These are phyloP conservation scores for Timema cristinae DNA, from an alignment of 2,888 invertebrate genomes.

Conservation along the genomic window DNA sequence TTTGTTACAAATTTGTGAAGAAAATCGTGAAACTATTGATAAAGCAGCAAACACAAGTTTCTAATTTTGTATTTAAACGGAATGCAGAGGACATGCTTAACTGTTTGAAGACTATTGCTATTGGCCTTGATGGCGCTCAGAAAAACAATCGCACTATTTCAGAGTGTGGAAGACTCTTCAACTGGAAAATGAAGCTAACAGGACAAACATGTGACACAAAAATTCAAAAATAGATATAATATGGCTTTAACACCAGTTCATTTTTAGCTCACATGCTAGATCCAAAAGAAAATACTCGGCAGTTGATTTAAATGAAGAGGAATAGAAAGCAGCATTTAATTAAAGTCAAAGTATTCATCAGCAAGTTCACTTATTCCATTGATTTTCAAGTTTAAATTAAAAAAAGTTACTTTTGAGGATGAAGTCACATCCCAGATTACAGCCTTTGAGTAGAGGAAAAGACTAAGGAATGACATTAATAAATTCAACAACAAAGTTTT, in stretches of 20 bases:
- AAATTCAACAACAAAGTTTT: too few relatives aligned
- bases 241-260: background rate
- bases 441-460: too few relatives aligned
- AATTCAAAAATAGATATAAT: background rate
- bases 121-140: background rate
- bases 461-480: too few relatives aligned
- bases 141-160: background rate
- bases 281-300: background rate
- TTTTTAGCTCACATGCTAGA: background rate
- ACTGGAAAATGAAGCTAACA: background rate
- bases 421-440: too few relatives aligned
- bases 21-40: background rate
- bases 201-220: background rate
- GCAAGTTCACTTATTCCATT: too few relatives aligned
- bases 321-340: background rate
- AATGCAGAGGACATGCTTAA: background rate
- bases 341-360: too few relatives aligned
- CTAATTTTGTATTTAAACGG: background rate
- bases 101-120: background rate
- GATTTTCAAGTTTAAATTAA: too few relatives aligned
- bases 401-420: too few relatives aligned
- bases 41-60: slow-evolving; percentile 1
- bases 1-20: background rate
- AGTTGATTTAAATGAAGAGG: background rate
- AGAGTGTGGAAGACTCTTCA: slow-evolving; percentile 1